Conservation (phyloP, 2,888 invertebrate genomes). For the Troglohyphantes excavatus region DNA sequence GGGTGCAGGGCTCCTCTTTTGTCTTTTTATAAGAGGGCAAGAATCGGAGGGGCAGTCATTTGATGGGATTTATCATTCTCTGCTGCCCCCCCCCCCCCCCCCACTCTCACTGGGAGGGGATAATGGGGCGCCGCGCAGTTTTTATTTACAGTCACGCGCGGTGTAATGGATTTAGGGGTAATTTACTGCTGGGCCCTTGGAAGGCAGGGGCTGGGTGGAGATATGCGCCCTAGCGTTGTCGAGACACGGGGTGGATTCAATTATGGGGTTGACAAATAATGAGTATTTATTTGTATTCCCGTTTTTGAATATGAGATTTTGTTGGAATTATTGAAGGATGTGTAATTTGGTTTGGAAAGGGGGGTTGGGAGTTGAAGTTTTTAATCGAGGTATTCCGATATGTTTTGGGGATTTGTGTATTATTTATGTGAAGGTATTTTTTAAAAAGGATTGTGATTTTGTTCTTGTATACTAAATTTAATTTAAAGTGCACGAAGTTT, state of each 20-base stretch:
- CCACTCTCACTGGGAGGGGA: background rate
- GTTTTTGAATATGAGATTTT: background rate
- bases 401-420: too few species aligned
- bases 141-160: constrained; percentile 63
- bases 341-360: too few species aligned
- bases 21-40: constrained; percentile 33
- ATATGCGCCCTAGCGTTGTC: constrained; percentile 40
- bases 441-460: too few species aligned
- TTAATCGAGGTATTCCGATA: too few species aligned
- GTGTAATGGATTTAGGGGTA: constrained; percentile 69
- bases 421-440: too few species aligned
- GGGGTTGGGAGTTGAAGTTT: too few species aligned
- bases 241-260: constrained; percentile 39
- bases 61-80: constrained; percentile 70
- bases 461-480: too few species aligned
- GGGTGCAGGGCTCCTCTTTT: constrained; percentile 29
- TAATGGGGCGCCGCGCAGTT: constrained; percentile 56
- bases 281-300: constrained; percentile 8
- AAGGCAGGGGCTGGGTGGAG: background rate
- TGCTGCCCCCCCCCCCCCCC: too few species aligned
- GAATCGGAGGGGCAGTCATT: constrained; percentile 36
- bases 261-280: constrained; percentile 7
- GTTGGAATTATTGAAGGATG: background rate
- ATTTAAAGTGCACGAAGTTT: too few species aligned
- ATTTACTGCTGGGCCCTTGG: constrained; percentile 50